Conservation (phyloP, 2,888 invertebrate species). For the Tetanocera ferruginea region DNA sequence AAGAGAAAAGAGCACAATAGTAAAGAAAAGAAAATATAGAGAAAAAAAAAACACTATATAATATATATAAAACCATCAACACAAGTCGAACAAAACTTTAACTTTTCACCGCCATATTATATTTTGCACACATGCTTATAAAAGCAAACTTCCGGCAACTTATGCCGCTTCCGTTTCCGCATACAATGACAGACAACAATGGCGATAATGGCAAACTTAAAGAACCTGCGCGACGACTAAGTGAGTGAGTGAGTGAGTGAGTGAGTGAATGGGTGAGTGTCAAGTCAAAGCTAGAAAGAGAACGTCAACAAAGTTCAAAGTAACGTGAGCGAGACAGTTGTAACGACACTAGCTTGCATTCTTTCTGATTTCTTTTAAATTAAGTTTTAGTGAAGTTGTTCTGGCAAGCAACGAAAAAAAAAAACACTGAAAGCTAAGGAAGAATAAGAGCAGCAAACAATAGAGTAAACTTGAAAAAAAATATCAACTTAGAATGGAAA, state of each 20-base stretch:
- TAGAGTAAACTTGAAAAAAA: neutral
- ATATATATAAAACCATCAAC: neutral
- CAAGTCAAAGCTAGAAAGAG: constrained; percentile 28
- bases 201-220: constrained; percentile 53
- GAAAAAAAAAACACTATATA: neutral
- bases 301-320: constrained; percentile 1
- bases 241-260: too few relatives aligned
- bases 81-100: neutral
- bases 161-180: constrained; percentile 63
- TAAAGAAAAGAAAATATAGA: neutral
- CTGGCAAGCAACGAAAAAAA: neutral
- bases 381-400: constrained; percentile 35
- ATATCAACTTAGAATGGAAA: constrained; percentile 17
- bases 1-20: neutral
- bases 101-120: constrained; percentile 4
- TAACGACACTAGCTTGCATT: neutral
- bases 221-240: neutral
- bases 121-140: constrained; percentile 19
- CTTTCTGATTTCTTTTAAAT: constrained; percentile 8
- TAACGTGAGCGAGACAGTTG: neutral
- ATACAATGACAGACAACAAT: constrained; percentile 57
- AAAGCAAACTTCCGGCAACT: constrained; percentile 50
- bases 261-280: too few relatives aligned
- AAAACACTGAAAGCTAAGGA: neutral
- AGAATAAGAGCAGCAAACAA: neutral